Base-by-base conservation (phyloP, 2,113 vertebrate species). In the Cebidichthys violaceus region DNA sequence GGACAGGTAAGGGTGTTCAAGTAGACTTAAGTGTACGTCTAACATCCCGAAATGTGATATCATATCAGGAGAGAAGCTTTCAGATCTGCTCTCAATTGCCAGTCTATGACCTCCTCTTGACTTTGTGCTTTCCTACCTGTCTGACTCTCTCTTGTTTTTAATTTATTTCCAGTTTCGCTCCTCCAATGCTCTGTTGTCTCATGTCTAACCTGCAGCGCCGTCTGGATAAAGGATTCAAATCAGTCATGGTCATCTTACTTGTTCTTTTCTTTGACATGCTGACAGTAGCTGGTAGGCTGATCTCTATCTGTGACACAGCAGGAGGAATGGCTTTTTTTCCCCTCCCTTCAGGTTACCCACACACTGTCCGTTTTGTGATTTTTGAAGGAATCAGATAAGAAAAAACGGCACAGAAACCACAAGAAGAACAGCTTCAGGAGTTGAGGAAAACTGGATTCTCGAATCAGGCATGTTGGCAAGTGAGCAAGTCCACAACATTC, bases 1-100 rank as follows among this genome's bases (percentile, higher is more conserved):
- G 66, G 57, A 82, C 45, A 82, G 81, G 67, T 86, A 72, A 64
- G 60, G 50, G 6, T 43, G 10, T 43, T 43, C 52, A 47, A 59
- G 47, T 47, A 27, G 18, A 72, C 24, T 27, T 29, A 18, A 62
- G 39, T 6, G 52, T 52, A 24, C 45, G 70, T 62, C 2, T 0
- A 31, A 55, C 0, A 2, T 60, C 50, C 31, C 18, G 39, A 50
- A 74, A 20, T 13, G 0, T 73, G 37, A 86, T 67, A 24, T n/a
- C 27, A 68, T 54, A 43, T 6, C 24, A 33, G 33, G 4, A 31
- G 8, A 43, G 15, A 54, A 31, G 43, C 37, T 57, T 55, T 82
- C 33, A 10, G 4, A 59, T 43, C 37, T 33, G 17, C 31, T 60
- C 55, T 0, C 4, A 11, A 15, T 7, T 60, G 52, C 31, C 13